Conservation (phyloP, 2,888 invertebrate genomes). For the Branchipolynoe longqiensis region DNA sequence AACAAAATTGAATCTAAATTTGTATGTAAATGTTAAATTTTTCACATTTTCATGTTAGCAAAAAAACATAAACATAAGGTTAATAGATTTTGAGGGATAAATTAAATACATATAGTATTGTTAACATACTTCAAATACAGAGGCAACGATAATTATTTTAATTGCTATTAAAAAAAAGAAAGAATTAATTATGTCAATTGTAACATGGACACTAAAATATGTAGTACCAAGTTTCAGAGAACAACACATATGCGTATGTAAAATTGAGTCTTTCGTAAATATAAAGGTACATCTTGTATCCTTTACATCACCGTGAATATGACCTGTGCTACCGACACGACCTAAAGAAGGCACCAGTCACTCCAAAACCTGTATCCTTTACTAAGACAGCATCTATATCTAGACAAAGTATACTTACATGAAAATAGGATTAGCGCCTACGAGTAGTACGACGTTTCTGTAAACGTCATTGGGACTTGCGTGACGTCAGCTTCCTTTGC, state of each 20-base stretch:
- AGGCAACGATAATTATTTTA: neutral
- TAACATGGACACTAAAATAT: neutral
- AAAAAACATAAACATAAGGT: too few species aligned
- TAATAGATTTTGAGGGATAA: too few species aligned
- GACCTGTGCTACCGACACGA: too few species aligned
- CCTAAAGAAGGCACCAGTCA: neutral
- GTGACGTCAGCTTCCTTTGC: constrained; percentile 63
- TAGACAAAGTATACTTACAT: neutral
- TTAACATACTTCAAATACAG: neutral
- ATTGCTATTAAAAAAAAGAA: too few species aligned
- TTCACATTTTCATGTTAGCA: too few species aligned
- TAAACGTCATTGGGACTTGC: constrained; percentile 61
- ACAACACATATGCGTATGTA: too few species aligned
- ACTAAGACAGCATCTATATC: neutral
- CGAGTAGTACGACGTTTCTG: constrained; percentile 56
- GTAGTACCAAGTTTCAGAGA: neutral
- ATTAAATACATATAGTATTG: too few species aligned
- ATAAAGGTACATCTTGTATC: neutral
- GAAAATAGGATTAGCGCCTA: constrained; percentile 46
- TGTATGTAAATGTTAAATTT: too few species aligned
- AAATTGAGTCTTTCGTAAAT: too few species aligned
- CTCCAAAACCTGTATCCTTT: neutral
- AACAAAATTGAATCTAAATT: too few species aligned
- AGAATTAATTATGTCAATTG: neutral
- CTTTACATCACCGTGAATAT: neutral